These are phyloP conservation scores for Stichopus chloronotus DNA, from an alignment of 35 echinoderm and acorn worm genomes.

Conservation along the genomic window DNA sequence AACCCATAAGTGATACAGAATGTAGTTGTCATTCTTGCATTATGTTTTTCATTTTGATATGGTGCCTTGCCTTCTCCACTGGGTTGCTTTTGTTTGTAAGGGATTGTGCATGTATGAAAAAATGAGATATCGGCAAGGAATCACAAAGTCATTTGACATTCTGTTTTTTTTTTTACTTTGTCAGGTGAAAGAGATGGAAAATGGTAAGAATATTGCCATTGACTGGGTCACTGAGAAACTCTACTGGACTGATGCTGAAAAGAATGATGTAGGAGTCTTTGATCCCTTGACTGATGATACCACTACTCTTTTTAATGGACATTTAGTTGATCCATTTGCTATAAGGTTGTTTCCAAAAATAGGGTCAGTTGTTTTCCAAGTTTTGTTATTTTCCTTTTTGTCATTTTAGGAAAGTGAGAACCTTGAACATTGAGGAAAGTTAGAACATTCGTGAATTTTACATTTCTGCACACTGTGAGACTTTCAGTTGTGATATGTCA, in stretches of 20 bases:
- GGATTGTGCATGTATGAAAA: too few relatives aligned
- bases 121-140: too few relatives aligned
- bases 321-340: constrained; percentile 22
- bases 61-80: too few relatives aligned
- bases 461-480: too few relatives aligned
- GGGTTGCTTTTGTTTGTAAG: too few relatives aligned
- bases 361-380: constrained; percentile 43
- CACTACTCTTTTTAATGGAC: neutral
- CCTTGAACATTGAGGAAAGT: too few relatives aligned
- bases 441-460: neutral
- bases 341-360: constrained; percentile 41
- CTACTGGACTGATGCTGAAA: constrained; percentile 61
- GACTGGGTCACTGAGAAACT: constrained; percentile 58
- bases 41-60: too few relatives aligned
- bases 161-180: neutral
- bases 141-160: too few relatives aligned
- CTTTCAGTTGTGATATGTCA: too few relatives aligned
- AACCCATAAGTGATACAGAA: too few relatives aligned
- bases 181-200: constrained; percentile 9
- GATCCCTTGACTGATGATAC: neutral
- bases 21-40: too few relatives aligned
- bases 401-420: neutral
- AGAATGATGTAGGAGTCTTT: constrained; percentile 10
- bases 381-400: neutral
- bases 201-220: constrained; percentile 50